Evolutionary conservation across 2,797 vertebrate genomes (phyloP), one percentile per base, ranked within the genome.

Genomic region (Helicolenus hilgendorfi): DNA sequence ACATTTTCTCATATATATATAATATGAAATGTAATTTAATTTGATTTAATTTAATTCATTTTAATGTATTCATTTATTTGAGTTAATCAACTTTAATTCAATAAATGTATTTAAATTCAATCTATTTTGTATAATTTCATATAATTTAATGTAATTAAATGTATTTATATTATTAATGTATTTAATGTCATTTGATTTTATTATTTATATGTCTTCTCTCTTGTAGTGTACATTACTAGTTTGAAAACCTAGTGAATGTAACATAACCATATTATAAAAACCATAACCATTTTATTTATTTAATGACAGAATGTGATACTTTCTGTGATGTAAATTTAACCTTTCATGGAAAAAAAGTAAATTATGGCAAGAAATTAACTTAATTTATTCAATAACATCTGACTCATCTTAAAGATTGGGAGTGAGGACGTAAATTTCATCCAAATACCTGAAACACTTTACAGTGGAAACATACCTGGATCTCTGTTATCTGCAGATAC

Each of bases 401-500:
- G 56, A 24, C 15, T 65, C 1, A 78, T 74, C 41, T 72, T 9
- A 64, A 49, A 65, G 64, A 77, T 7, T 26, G 22, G 3, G 49
- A 26, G 18, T 15, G 26, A 60, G 0, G 55, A 67, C 1, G 1
- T 56, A 53, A 63, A 22, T 0, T 1, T 70, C 13, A 58, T 64
- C 58, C 7, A 22, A 78, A 86, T 72, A 84, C 55, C 74, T 64
- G 60, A 53, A 64, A 29, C 38, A 33, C 4, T 45, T 41, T 15
- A 60, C 35, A 38, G 38, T 31, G 10, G 11, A 55, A 55, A 65
- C 79, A 89, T 53, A 41, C 67, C 33, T n/a, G n/a, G n/a, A n/a
- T n/a, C n/a, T 83, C 26, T 24, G 60, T 85, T 84, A 87, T 87
- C 79, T 83, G 38, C 71, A 82, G 58, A 18, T 31, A 31, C 2